phyloP scores from a whole-genome alignment of 2,888 invertebrate species.

The Chaitophorus viminalis region DNA sequence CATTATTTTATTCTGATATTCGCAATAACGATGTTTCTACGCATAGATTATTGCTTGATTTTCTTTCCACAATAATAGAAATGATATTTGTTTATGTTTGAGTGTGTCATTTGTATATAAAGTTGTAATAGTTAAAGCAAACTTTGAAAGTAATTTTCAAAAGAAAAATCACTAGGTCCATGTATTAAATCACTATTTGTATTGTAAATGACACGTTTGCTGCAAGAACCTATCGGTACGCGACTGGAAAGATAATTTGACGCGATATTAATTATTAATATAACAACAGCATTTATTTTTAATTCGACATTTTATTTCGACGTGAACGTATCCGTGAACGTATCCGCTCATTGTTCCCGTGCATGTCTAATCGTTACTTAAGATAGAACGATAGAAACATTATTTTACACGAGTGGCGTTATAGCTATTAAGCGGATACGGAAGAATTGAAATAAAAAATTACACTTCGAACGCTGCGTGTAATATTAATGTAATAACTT shows the following conservation, averaged over 20 bases:
- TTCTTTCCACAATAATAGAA: too few species aligned
- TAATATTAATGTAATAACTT: background rate
- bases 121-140: too few species aligned
- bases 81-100: too few species aligned
- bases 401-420: background rate
- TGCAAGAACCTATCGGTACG: background rate
- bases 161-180: too few species aligned
- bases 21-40: too few species aligned
- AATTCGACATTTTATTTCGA: background rate
- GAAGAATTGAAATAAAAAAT: background rate
- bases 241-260: background rate
- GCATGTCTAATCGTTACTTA: background rate
- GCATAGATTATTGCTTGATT: too few species aligned
- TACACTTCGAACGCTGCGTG: background rate
- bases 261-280: background rate
- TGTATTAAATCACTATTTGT: too few species aligned
- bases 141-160: too few species aligned
- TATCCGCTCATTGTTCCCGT: background rate
- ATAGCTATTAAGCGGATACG: background rate
- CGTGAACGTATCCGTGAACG: background rate
- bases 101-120: too few species aligned
- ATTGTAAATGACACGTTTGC: too few species aligned
- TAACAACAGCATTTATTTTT: background rate
- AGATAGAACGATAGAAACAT: background rate
- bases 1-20: too few species aligned